Conservation (phyloP, 2,113 vertebrate species). For the Pontoporia blainvillei region DNA sequence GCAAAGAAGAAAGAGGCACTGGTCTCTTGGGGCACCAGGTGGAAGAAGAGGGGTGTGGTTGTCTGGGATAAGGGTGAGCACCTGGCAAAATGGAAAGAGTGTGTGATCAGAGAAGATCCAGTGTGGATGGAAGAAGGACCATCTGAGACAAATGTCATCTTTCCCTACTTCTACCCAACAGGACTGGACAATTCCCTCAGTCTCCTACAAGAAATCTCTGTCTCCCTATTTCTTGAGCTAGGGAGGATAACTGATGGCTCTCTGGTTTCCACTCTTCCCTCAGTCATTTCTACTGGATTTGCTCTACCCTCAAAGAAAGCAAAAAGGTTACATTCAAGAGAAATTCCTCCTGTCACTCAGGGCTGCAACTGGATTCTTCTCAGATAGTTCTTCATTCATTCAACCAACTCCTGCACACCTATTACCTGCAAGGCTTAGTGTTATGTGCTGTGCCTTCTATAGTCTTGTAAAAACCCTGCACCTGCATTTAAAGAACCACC, state of each 20-base stretch:
- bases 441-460: neutral
- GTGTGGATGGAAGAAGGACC: neutral
- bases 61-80: neutral
- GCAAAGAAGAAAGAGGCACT: neutral
- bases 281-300: neutral
- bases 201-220: neutral
- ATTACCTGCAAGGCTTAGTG: neutral
- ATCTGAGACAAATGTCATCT: neutral
- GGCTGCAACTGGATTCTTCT: neutral
- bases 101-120: neutral
- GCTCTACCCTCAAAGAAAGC: neutral
- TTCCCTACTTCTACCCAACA: neutral
- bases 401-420: neutral
- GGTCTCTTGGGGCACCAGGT: neutral
- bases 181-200: neutral
- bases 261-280: neutral
- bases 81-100: neutral
- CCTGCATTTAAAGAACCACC: neutral
- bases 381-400: neutral
- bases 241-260: neutral
- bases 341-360: neutral
- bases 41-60: neutral
- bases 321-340: neutral
- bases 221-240: neutral
- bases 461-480: neutral